A percentile compares a stretch with the other conserved stretches of the same genome.
phyloP scores from a whole-genome alignment of 2,888 invertebrate species.

The Drosophila anomalata region DNA sequence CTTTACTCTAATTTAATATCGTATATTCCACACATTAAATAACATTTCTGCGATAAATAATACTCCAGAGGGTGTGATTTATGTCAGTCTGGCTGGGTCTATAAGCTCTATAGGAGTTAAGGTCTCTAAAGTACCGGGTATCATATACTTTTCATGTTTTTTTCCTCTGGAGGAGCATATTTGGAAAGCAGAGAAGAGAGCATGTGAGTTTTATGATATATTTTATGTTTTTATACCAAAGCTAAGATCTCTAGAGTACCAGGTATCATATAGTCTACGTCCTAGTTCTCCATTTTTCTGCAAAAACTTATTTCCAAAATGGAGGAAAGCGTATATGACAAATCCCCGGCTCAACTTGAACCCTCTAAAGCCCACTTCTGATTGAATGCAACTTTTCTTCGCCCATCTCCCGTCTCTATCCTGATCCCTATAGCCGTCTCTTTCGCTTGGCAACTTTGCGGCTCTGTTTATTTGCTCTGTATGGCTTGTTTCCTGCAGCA shows the following conservation, averaged over 20 bases:
- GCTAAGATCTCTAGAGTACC: too few species aligned
- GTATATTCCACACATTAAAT: background rate
- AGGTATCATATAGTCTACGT: background rate
- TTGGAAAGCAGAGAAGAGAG: too few species aligned
- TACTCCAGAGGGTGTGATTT: background rate
- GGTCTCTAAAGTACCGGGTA: too few species aligned
- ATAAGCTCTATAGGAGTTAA: background rate
- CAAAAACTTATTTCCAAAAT: background rate
- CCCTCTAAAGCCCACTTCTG: conserved; percentile 11
- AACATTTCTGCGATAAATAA: background rate
- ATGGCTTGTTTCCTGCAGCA: conserved; percentile 27
- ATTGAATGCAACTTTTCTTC: conserved; percentile 22
- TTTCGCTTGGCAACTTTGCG: conserved; percentile 11
- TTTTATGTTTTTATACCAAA: too few species aligned
- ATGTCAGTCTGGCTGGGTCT: background rate
- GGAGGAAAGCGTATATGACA: conserved; percentile 5
- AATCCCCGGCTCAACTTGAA: conserved; percentile 22
- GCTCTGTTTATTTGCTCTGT: conserved; percentile 34
- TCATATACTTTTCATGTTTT: too few species aligned
- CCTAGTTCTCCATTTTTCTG: background rate
- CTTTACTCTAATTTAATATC: background rate
- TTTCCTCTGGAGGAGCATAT: too few species aligned
- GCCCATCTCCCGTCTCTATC: conserved; percentile 13
- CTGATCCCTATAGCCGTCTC: background rate
- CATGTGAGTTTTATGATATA: too few species aligned